phyloP scores from a whole-genome alignment of 1,140 invertebrate species.

The Mizuhopecten yessoensis region DNA sequence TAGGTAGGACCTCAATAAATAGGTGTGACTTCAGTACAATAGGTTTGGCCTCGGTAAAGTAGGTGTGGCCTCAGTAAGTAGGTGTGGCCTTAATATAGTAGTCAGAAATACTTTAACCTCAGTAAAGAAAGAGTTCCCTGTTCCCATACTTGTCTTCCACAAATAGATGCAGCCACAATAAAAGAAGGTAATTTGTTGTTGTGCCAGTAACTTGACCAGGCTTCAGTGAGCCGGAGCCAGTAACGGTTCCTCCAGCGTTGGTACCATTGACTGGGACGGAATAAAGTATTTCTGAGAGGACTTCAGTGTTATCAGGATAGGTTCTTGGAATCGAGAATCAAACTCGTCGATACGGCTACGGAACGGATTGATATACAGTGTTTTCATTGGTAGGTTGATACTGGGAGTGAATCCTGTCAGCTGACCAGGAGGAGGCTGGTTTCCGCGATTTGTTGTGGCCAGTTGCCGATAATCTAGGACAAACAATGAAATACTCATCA shows the following conservation, averaged over 20 bases:
- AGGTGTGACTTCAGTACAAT: too few relatives aligned
- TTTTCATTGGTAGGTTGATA: slow-evolving; percentile 82
- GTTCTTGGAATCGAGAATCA: slow-evolving; percentile 73
- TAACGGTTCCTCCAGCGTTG: slow-evolving; percentile 42
- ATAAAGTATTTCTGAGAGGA: slow-evolving; percentile 82
- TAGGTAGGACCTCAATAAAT: too few relatives aligned
- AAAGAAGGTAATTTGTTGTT: background rate
- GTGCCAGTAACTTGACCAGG: background rate
- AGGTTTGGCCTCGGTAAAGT: too few relatives aligned
- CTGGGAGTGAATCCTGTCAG: slow-evolving; percentile 76
- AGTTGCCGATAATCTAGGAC: slow-evolving; percentile 76
- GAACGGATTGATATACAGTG: slow-evolving; percentile 81
- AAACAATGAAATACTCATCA: background rate
- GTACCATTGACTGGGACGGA: slow-evolving; percentile 75
- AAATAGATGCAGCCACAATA: too few relatives aligned
- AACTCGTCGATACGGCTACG: slow-evolving; percentile 72
- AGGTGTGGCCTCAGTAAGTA: too few relatives aligned
- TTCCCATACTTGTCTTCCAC: too few relatives aligned
- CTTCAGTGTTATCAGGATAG: slow-evolving; percentile 81
- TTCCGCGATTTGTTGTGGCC: slow-evolving; percentile 70
- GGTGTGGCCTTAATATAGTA: too few relatives aligned
- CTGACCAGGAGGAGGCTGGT: slow-evolving; percentile 73
- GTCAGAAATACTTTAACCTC: too few relatives aligned
- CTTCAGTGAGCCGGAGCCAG: slow-evolving; percentile 54
- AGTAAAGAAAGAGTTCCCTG: too few relatives aligned